A percentile compares a stretch with the other conserved stretches of the same genome.
phyloP scores from a whole-genome alignment of 2,888 invertebrate genomes.

The Zhuqinia jingwanae region DNA sequence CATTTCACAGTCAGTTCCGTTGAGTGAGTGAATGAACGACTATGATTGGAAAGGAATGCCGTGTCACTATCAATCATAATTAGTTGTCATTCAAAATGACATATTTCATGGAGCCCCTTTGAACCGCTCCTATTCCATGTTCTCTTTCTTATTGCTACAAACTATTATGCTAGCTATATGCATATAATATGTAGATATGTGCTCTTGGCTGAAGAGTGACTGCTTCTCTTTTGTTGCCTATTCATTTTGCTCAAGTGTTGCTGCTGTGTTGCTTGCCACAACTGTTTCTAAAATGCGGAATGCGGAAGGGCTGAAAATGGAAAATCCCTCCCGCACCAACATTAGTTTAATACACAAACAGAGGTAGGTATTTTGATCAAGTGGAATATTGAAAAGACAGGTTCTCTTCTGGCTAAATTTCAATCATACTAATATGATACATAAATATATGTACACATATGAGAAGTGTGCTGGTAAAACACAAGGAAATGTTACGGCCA shows the following conservation, averaged over 20 bases:
- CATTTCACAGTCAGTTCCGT: not conserved
- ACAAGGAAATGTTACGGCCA: too few relatives aligned
- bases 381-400: constrained; percentile 16
- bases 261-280: too few relatives aligned
- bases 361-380: constrained; percentile 28
- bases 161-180: too few relatives aligned
- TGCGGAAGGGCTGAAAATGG: not conserved
- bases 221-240: not conserved
- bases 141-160: too few relatives aligned
- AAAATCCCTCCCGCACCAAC: constrained; percentile 7
- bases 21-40: constrained; percentile 11
- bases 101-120: constrained; percentile 67
- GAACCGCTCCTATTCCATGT: constrained; percentile 36
- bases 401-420: not conserved
- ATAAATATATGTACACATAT: not conserved
- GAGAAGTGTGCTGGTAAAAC: too few relatives aligned
- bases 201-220: too few relatives aligned
- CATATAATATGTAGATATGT: too few relatives aligned
- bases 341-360: constrained; percentile 1
- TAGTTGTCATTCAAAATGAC: constrained; percentile 78
- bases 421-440: constrained; percentile 14
- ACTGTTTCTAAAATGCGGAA: too few relatives aligned
- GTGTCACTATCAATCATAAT: constrained; percentile 79
- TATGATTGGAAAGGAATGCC: constrained; percentile 72
- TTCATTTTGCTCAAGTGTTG: constrained; percentile 7